phyloP scores from a whole-genome alignment of 2,113 vertebrate genomes.

The Dasyprocta punctata region DNA sequence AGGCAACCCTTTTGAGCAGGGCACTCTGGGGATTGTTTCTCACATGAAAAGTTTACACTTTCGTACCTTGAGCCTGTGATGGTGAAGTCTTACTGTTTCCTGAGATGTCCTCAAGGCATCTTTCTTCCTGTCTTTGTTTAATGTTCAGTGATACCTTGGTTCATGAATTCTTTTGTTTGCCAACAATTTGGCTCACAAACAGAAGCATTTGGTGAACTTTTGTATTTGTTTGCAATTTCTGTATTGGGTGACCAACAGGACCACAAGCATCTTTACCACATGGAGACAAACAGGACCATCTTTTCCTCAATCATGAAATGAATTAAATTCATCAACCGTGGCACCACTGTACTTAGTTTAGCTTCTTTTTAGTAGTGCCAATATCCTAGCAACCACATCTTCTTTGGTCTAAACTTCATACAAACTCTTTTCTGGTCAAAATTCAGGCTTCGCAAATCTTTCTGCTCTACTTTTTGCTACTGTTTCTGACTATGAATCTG shows the following conservation, averaged over 20 bases:
- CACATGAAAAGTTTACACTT: not conserved
- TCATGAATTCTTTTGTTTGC: not conserved
- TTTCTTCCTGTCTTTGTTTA: not conserved
- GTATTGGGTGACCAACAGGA: not conserved
- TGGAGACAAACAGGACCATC: not conserved
- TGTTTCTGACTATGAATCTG: not conserved
- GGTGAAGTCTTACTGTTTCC: not conserved
- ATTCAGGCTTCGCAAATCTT: not conserved
- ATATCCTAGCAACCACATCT: not conserved
- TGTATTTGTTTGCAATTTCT: not conserved
- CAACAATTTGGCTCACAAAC: not conserved
- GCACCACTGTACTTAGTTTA: not conserved
- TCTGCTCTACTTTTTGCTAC: not conserved
- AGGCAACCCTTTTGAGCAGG: not conserved
- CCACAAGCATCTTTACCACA: not conserved
- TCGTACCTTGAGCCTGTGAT: not conserved
- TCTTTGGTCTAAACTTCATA: not conserved
- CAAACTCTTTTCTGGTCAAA: not conserved
- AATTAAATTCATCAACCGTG: not conserved
- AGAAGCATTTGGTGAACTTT: not conserved
- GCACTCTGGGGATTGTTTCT: not conserved
- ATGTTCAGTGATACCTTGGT: not conserved
- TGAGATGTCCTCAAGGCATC: not conserved
- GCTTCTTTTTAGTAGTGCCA: not conserved
- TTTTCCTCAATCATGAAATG: not conserved